Conservation (phyloP, 1,140 invertebrate genomes). For the Megathymus violae region DNA sequence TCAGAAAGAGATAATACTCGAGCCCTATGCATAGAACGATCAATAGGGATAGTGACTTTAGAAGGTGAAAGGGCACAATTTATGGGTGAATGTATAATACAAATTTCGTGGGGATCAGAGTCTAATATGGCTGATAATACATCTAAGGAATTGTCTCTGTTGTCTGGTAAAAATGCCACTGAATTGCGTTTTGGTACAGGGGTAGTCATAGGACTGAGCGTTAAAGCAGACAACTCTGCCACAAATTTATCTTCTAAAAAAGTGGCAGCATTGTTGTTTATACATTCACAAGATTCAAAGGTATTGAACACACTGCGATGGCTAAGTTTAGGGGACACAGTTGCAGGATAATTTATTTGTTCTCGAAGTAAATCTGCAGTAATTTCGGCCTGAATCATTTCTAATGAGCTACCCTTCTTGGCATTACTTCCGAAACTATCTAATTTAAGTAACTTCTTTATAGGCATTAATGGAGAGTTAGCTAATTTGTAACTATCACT, state of each 20-base stretch:
- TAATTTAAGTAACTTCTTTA: slow-evolving; percentile 78
- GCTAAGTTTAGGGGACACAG: slow-evolving; percentile 82
- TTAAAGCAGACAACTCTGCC: slow-evolving; percentile 66
- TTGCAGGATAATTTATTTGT: slow-evolving; percentile 88
- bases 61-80: slow-evolving; percentile 76
- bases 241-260: slow-evolving; percentile 79
- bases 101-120: slow-evolving; percentile 77
- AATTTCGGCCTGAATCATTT: slow-evolving; percentile 85
- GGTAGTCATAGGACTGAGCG: slow-evolving; percentile 75
- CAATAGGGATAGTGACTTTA: slow-evolving; percentile 84
- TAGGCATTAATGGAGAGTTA: slow-evolving; percentile 88
- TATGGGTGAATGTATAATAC: slow-evolving; percentile 66
- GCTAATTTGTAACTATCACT: slow-evolving; percentile 94
- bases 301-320: slow-evolving; percentile 56
- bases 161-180: slow-evolving; percentile 62
- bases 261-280: slow-evolving; percentile 51
- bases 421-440: slow-evolving; percentile 72
- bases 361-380: slow-evolving; percentile 87
- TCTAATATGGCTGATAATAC: slow-evolving; percentile 76
- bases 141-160: slow-evolving; percentile 67
- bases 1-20: slow-evolving; percentile 84
- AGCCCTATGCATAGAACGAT: slow-evolving; percentile 82
- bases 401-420: slow-evolving; percentile 81
- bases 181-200: slow-evolving; percentile 73
- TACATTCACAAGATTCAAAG: slow-evolving; percentile 59